Evolutionary conservation across 2,113 vertebrate species (phyloP).

Genomic region (Rousettus leschenaultii): DNA sequence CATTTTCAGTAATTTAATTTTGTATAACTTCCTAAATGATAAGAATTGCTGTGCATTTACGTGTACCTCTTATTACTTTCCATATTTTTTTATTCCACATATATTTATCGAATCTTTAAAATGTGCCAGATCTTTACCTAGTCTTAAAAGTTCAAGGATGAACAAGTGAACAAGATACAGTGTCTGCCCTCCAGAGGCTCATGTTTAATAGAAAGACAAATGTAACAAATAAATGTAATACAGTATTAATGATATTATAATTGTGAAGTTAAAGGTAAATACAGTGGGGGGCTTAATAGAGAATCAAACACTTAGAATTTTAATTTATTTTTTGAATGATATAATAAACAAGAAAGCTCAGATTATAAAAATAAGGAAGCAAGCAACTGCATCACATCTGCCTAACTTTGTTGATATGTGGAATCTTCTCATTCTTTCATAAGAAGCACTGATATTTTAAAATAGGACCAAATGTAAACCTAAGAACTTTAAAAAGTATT

Average conservation of each 20-base stretch:
- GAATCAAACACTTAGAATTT: background rate
- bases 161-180: background rate
- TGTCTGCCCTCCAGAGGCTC: background rate
- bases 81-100: background rate
- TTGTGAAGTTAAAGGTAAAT: background rate
- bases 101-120: background rate
- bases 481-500: background rate
- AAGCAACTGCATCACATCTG: background rate
- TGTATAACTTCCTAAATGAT: background rate
- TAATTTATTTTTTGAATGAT: background rate
- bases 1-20: background rate
- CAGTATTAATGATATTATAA: background rate
- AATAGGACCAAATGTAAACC: background rate
- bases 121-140: background rate
- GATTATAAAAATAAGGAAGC: background rate
- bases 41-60: background rate
- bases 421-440: background rate
- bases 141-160: background rate
- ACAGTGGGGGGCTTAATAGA: background rate
- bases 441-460: slow-evolving; percentile 11
- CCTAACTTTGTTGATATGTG: background rate
- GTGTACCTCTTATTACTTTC: background rate
- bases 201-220: background rate
- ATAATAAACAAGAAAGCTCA: background rate
- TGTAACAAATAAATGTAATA: background rate